phyloP scores from a whole-genome alignment of 2,113 vertebrate genomes.

The Lota lota region DNA sequence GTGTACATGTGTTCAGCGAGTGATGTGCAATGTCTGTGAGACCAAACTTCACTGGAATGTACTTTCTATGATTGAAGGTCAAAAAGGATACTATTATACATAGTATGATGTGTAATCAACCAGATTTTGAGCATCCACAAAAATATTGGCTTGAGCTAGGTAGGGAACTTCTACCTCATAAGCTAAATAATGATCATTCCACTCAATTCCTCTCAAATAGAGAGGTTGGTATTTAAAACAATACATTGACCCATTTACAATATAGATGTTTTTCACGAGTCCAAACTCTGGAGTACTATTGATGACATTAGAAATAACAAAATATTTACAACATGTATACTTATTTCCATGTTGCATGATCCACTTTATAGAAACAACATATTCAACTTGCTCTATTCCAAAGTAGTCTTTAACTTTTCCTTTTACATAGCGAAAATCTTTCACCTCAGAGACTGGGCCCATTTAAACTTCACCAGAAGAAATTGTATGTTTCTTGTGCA shows the following conservation, averaged over 20 bases:
- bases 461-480: conserved; percentile 14
- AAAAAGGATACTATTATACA: too few relatives aligned
- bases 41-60: conserved; percentile 24
- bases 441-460: conserved; percentile 11
- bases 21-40: conserved; percentile 13
- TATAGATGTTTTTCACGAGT: conserved; percentile 15
- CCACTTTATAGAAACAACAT: conserved; percentile 9
- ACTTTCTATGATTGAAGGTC: conserved; percentile 16
- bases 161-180: conserved; percentile 13
- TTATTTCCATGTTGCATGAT: conserved; percentile 26
- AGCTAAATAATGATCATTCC: conserved; percentile 24
- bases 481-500: conserved; percentile 9
- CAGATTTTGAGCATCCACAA: conserved; percentile 16
- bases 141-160: conserved; percentile 22
- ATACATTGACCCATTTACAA: conserved; percentile 15
- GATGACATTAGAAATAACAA: conserved; percentile 24
- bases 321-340: conserved; percentile 13
- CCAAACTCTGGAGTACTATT: conserved; percentile 18
- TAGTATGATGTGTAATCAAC: conserved; percentile 23
- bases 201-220: conserved; percentile 9
- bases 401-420: conserved; percentile 3
- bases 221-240: conserved; percentile 27
- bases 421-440: conserved; percentile 16
- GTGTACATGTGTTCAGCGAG: neutral
- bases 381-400: conserved; percentile 4